Percentiles rank a stretch among this genome's conserved stretches.
Conservation (phyloP, 2,113 vertebrate genomes). For the Zosterops lateralis region DNA sequence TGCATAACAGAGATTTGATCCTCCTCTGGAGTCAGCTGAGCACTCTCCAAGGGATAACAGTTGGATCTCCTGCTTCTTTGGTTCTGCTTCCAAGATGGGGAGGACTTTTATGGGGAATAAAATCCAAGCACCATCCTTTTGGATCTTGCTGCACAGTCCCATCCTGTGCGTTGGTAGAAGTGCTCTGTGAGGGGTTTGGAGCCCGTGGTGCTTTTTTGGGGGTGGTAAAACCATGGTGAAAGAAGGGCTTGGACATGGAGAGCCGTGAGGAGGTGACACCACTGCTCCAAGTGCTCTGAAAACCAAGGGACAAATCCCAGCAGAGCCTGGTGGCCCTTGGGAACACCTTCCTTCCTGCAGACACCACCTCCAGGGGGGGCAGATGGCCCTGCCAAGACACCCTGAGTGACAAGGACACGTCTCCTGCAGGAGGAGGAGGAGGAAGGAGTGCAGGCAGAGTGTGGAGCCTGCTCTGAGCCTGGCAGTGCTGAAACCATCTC, state of each 20-base stretch:
- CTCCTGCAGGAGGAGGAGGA: not conserved
- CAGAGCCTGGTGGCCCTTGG: not conserved
- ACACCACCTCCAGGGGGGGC: not conserved
- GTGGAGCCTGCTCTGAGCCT: not conserved
- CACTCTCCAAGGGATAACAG: not conserved
- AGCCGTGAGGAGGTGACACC: not conserved
- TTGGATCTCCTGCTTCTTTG: not conserved
- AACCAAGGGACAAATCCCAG: not conserved
- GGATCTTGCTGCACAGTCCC: not conserved
- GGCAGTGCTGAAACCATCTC: accelerated
- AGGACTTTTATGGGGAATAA: not conserved
- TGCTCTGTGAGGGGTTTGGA: not conserved
- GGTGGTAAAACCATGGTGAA: not conserved
- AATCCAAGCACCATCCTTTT: not conserved
- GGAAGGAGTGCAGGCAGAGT: not conserved
- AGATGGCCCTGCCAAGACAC: not conserved
- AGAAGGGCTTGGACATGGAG: not conserved
- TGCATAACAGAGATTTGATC: conserved; percentile 2
- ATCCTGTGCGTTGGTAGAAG: not conserved
- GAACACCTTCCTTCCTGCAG: not conserved
- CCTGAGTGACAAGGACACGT: not conserved
- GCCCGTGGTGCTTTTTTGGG: not conserved
- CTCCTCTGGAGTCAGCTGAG: not conserved
- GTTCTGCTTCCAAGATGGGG: not conserved
- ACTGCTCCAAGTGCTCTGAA: not conserved